Base-by-base conservation (phyloP, 2,888 invertebrate species). In the Fissipunctia ypsillon region DNA sequence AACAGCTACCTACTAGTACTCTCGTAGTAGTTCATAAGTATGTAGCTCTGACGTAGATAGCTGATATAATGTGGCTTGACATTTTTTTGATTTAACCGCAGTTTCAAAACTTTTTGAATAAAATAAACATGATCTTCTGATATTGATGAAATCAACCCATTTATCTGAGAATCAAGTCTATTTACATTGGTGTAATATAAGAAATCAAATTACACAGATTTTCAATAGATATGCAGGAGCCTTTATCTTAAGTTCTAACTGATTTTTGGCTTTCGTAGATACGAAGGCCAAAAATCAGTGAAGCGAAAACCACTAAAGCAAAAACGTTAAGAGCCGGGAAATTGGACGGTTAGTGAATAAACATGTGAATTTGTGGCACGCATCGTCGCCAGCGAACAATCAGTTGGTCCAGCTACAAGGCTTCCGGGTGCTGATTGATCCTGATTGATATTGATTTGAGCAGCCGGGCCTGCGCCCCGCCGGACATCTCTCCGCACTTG, bases 351-450 rank as follows among this genome's bases (percentile, higher is more conserved):
- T 71, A 52, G 57, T 67, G 81, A 84, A 77, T 81, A 77, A 77
- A 81, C 64, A 69, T 78, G 73, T 78, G 77, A 73, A 78, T 73
- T 83, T 80, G 81, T 81, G 67, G 71, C 73, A 78, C 80, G 80
- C 76, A 74, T 77, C 69, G 81, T 84, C 81, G 87, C 83, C 75
- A 73, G 71, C 85, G 78, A 87, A 88, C 92, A 94, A 95, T 93
- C 93, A 94, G 90, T 88, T 89, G 87, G 84, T 80, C 86, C 88
- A 90, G 89, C 90, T 90, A 88, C 93, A 94, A 87, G 95, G 95
- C 94, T 96, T 96, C 95, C 94, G 94, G 93, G 92, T 90, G 88
- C 89, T 93, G 94, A 95, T 95, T 95, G 93, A 89, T 80, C 84
- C 89, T 94, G 95, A 95, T 95, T 95, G 94, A 90, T 93, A 93